Evolutionary conservation across 2,888 invertebrate genomes (phyloP).

Genomic region (Cabera pusaria): DNA sequence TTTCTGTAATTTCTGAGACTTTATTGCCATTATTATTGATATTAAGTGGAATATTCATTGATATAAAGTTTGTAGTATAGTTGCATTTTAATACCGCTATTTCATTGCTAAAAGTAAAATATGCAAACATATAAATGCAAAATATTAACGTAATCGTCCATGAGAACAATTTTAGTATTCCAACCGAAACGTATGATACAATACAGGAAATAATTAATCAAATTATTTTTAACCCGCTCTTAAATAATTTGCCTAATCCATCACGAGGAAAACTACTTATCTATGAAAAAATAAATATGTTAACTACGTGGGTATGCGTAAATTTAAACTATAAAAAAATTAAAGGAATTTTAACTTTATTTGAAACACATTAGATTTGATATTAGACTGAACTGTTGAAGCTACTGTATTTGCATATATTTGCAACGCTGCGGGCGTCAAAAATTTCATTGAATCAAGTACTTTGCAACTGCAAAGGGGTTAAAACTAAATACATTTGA

Average conservation of each 20-base stretch:
- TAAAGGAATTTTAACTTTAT: slow-evolving; percentile 25
- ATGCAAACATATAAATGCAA: too few relatives aligned
- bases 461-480: slow-evolving; percentile 37
- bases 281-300: too few relatives aligned
- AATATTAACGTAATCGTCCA: slow-evolving; percentile 30
- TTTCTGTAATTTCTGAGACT: too few relatives aligned
- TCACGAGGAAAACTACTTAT: slow-evolving; percentile 39
- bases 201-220: slow-evolving; percentile 67
- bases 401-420: slow-evolving; percentile 58
- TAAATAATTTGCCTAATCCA: slow-evolving; percentile 63
- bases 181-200: slow-evolving; percentile 44
- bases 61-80: too few relatives aligned
- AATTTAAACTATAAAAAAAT: too few relatives aligned
- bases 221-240: slow-evolving; percentile 33
- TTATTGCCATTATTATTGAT: too few relatives aligned
- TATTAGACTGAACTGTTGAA: slow-evolving; percentile 26
- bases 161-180: slow-evolving; percentile 43
- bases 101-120: too few relatives aligned
- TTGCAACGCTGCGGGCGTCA: slow-evolving; percentile 57
- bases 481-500: slow-evolving; percentile 28
- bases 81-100: too few relatives aligned
- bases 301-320: too few relatives aligned
- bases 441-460: slow-evolving; percentile 43
- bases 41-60: too few relatives aligned
- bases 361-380: slow-evolving; percentile 16